Conservation (phyloP, 2,113 vertebrate species). For the Eudyptes chrysolophus region DNA sequence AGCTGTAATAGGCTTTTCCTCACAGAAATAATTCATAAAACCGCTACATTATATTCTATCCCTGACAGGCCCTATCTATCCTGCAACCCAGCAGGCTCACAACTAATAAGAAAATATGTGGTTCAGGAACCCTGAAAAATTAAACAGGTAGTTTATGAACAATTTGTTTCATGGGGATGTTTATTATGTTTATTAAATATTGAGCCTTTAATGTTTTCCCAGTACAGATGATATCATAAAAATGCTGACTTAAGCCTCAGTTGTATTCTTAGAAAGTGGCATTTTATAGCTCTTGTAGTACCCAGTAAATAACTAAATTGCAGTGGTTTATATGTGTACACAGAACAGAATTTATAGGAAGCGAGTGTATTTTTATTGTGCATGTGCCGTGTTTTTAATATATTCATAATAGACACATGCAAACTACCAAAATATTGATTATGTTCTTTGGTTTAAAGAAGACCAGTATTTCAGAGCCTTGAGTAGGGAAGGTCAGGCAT, state of each 20-base stretch:
- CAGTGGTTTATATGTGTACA: slow-evolving; percentile 63
- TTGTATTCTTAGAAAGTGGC: slow-evolving; percentile 82
- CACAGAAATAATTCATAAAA: slow-evolving; percentile 99
- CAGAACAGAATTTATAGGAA: slow-evolving; percentile 61
- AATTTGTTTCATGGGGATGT: slow-evolving; percentile 96
- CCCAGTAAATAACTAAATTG: slow-evolving; percentile 82
- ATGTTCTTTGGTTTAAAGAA: neutral
- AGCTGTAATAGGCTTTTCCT: slow-evolving; percentile 99
- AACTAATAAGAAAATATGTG: slow-evolving; percentile 99
- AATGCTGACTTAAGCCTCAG: slow-evolving; percentile 84
- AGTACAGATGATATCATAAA: slow-evolving; percentile 79
- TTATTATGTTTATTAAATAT: slow-evolving; percentile 97
- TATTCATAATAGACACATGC: neutral
- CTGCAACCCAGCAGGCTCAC: slow-evolving; percentile 95
- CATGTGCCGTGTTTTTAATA: slow-evolving; percentile 12
- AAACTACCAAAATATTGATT: slow-evolving; percentile 28
- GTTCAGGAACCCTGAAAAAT: slow-evolving; percentile 98
- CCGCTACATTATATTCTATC: slow-evolving; percentile 95
- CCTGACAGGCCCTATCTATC: slow-evolving; percentile 99
- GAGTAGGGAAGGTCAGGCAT: slow-evolving; percentile 1
- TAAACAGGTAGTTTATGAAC: slow-evolving; percentile 99
- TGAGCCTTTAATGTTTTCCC: slow-evolving; percentile 83
- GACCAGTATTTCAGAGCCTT: slow-evolving; percentile 25
- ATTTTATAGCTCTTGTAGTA: slow-evolving; percentile 76
- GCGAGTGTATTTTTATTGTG: slow-evolving; percentile 19